A percentile compares a stretch with the other conserved stretches of the same genome.
These are phyloP conservation scores for sheep (Ovis aries) DNA, from an alignment of 2,113 vertebrate species.

Conservation along the genomic window DNA sequence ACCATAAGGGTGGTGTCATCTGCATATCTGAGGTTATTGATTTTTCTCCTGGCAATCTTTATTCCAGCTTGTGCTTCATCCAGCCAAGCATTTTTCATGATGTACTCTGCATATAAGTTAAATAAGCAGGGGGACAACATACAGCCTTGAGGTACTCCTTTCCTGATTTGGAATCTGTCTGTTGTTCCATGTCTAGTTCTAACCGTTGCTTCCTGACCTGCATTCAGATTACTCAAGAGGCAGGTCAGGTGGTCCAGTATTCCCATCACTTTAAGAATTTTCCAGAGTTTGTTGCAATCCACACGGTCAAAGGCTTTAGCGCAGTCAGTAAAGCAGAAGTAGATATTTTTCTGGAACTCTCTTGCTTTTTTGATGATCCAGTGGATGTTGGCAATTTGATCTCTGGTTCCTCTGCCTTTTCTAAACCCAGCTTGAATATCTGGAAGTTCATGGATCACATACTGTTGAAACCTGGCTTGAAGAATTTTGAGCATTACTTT, in stretches of 20 bases:
- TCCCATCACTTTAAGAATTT: background rate
- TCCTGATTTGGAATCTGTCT: background rate
- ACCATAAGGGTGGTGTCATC: background rate
- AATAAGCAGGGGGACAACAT: background rate
- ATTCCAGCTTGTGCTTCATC: background rate
- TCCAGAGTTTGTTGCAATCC: background rate
- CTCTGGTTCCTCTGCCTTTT: background rate
- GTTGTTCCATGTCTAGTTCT: background rate
- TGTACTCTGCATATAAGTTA: background rate
- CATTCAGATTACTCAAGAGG: background rate
- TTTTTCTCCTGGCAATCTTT: background rate
- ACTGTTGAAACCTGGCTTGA: background rate
- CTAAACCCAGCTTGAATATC: background rate
- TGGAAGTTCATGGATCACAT: background rate
- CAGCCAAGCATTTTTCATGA: background rate
- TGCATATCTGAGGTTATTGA: background rate
- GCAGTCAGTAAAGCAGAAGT: background rate
- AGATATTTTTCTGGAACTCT: background rate
- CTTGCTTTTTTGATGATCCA: background rate
- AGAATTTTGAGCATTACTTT: background rate
- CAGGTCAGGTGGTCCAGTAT: background rate
- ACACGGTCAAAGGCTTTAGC: background rate
- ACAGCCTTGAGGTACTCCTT: background rate
- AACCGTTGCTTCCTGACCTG: background rate
- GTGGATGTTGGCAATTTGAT: background rate